Conservation (phyloP, 2,797 vertebrate species). For the Xerus rutilus region DNA sequence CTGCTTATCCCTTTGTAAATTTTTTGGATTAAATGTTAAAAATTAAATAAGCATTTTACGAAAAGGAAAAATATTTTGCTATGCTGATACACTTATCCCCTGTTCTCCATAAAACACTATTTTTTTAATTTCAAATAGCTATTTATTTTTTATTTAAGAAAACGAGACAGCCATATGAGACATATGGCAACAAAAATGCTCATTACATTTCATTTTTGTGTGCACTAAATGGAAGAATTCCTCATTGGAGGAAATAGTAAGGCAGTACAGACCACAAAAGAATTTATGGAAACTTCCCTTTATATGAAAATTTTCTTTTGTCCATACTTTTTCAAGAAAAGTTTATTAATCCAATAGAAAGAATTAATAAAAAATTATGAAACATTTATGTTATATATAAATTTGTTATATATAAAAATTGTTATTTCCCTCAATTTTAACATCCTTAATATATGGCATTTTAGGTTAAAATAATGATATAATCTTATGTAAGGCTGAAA, state of each 20-base stretch:
- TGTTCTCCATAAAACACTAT: not conserved
- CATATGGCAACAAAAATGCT: constrained; percentile 69
- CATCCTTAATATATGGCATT: constrained; percentile 34
- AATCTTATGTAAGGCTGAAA: constrained; percentile 41
- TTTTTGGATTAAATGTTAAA: constrained; percentile 54
- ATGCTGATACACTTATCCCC: not conserved
- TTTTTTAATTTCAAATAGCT: constrained; percentile 26
- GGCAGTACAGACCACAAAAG: constrained; percentile 40
- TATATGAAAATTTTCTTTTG: constrained; percentile 62
- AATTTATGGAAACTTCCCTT: constrained; percentile 71
- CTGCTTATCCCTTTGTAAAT: not conserved
- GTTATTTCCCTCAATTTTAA: constrained; percentile 41
- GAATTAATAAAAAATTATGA: not conserved
- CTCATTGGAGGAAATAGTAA: constrained; percentile 74
- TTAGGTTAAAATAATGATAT: constrained; percentile 50
- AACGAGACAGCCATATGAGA: constrained; percentile 70
- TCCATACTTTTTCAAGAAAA: constrained; percentile 69
- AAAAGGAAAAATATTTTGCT: constrained; percentile 41
- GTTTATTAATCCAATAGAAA: constrained; percentile 72
- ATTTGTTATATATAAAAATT: constrained; percentile 56
- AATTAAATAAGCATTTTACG: not conserved
- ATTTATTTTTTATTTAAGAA: constrained; percentile 33
- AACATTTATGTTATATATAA: not conserved
- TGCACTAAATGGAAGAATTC: constrained; percentile 60
- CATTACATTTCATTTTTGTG: constrained; percentile 78